These are phyloP conservation scores for Coregonus sp. DNA, from an alignment of 2,797 vertebrate genomes.

Conservation along the genomic window DNA sequence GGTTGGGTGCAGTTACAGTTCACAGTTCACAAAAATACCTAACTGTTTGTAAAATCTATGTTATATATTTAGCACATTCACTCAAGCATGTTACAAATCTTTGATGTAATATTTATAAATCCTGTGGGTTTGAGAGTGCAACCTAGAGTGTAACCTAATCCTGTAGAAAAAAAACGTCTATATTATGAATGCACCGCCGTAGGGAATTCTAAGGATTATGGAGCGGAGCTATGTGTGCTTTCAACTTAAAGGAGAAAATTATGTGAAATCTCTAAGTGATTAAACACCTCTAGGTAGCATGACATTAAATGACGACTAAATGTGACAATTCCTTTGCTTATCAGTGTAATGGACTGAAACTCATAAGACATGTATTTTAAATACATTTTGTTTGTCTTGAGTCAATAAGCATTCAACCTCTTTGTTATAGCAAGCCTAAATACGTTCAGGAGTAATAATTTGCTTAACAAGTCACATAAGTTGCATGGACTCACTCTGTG, in stretches of 20 bases:
- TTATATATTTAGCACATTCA: not conserved
- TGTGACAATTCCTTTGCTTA: not conserved
- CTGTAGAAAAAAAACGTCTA: not conserved
- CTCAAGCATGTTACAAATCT: not conserved
- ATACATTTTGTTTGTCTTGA: not conserved
- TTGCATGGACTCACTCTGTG: too few relatives aligned
- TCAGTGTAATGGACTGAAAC: not conserved
- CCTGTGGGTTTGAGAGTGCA: not conserved
- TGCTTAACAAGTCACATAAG: too few relatives aligned
- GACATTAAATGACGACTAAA: not conserved
- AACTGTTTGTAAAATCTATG: not conserved
- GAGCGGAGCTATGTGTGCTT: not conserved
- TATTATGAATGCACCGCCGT: not conserved
- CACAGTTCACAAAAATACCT: not conserved
- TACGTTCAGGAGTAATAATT: too few relatives aligned
- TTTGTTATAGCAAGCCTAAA: too few relatives aligned
- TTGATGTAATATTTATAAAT: too few relatives aligned
- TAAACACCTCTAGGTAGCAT: not conserved
- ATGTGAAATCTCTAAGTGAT: not conserved
- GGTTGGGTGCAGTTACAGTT: not conserved
- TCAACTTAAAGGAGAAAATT: not conserved
- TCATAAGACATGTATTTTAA: not conserved
- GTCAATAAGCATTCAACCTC: too few relatives aligned
- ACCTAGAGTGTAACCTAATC: too few relatives aligned
- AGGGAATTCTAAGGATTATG: not conserved